A percentile compares a stretch with the other conserved stretches of the same genome.
Conservation (phyloP, 2,797 vertebrate genomes). For the Sarcoramphus papa region DNA sequence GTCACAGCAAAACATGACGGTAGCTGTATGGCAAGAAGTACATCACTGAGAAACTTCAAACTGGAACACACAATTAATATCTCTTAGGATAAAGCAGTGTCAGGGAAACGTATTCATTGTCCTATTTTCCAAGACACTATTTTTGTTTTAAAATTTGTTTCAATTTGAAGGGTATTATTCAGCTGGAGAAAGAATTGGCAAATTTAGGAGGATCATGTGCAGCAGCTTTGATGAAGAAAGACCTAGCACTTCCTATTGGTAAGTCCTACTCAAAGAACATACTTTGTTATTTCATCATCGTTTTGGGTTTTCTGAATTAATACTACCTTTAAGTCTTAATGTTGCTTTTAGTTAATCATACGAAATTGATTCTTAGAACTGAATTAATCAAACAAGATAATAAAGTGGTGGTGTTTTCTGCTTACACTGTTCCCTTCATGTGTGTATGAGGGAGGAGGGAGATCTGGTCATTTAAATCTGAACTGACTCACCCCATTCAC, state of each 20-base stretch:
- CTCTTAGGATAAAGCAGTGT: neutral
- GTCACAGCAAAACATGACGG: neutral
- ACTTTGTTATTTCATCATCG: neutral
- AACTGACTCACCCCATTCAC: neutral
- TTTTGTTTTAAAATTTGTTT: neutral
- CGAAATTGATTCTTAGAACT: neutral
- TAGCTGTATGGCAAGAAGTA: neutral
- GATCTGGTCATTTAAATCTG: neutral
- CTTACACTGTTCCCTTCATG: neutral
- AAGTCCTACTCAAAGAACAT: conserved; percentile 16
- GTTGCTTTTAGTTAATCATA: neutral
- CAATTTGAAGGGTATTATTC: conserved; percentile 91
- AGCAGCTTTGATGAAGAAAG: conserved; percentile 98
- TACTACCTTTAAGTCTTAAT: neutral
- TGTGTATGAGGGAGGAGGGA: neutral
- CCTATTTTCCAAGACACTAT: neutral
- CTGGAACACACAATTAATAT: neutral
- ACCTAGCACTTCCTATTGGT: conserved; percentile 94
- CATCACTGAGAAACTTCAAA: neutral
- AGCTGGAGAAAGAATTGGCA: conserved; percentile 95
- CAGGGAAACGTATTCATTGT: neutral
- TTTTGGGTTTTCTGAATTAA: neutral
- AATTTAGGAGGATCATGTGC: conserved; percentile 96
- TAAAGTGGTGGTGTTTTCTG: neutral
- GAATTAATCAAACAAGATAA: neutral